Evolutionary conservation across 2,888 invertebrate species (phyloP).

Genomic region (Synanthedon tipuliformis): DNA sequence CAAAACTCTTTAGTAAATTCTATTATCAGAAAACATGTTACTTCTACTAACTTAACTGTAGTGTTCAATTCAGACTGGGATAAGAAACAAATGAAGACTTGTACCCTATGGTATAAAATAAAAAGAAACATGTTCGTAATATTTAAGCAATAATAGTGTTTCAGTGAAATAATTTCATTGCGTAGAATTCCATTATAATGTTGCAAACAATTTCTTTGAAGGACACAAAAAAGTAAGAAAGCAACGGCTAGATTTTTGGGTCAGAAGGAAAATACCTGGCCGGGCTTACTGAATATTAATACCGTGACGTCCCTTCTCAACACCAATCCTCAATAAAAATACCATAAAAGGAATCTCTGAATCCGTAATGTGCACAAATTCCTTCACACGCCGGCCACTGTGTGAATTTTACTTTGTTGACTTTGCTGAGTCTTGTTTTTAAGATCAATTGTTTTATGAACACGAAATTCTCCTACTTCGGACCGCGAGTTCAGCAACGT

Average conservation of each 20-base stretch:
- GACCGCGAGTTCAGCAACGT: no score
- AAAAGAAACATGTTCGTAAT: no score
- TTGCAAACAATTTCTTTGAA: background rate
- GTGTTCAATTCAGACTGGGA: no score
- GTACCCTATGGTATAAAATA: no score
- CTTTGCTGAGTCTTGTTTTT: no score
- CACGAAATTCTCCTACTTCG: no score
- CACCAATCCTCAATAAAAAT: conserved; percentile 1
- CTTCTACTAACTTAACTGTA: no score
- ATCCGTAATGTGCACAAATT: conserved; percentile 1
- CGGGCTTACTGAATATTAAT: conserved; percentile 1
- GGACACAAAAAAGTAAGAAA: background rate
- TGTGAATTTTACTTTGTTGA: background rate
- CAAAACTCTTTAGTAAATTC: no score
- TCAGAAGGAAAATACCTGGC: background rate
- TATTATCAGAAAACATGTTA: no score
- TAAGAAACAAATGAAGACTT: no score
- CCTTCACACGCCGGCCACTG: background rate
- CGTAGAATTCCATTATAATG: background rate
- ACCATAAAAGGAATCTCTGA: conserved; percentile 1
- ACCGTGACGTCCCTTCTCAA: background rate
- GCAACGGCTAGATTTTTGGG: background rate
- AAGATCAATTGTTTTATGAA: no score
- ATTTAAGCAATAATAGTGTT: background rate
- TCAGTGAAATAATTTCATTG: no score